phyloP scores from a whole-genome alignment of 2,797 vertebrate species.

The Siniperca undulata region DNA sequence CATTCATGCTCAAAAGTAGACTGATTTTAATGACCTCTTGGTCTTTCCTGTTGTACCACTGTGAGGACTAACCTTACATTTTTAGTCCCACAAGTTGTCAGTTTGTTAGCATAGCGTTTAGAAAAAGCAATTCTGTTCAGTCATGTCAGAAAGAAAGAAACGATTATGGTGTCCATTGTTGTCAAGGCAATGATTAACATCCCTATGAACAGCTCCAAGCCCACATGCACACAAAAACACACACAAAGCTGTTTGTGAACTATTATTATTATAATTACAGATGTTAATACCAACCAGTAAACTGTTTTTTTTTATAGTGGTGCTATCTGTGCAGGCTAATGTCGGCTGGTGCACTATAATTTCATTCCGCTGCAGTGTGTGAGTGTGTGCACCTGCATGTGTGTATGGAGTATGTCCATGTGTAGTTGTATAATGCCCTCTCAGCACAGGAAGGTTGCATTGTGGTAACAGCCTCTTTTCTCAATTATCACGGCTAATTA shows the following conservation, averaged over 20 bases:
- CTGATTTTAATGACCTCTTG: neutral
- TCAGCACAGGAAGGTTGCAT: conserved; percentile 32
- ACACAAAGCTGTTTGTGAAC: neutral
- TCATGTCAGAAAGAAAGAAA: neutral
- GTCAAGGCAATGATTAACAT: conserved; percentile 4
- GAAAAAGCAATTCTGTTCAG: neutral
- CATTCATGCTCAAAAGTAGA: neutral
- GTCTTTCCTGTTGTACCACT: neutral
- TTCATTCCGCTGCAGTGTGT: neutral
- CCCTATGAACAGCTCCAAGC: neutral
- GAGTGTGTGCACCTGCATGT: neutral
- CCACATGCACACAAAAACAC: neutral
- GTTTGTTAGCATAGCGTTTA: neutral
- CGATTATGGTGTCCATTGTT: neutral
- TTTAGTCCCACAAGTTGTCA: neutral
- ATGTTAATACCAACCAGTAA: conserved; percentile 23
- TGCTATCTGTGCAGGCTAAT: neutral
- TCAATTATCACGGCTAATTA: conserved; percentile 46
- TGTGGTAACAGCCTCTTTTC: conserved; percentile 41
- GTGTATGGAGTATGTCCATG: neutral
- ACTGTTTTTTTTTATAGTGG: neutral
- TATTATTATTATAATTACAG: conserved; percentile 36
- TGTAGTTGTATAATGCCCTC: conserved; percentile 12
- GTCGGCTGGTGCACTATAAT: neutral
- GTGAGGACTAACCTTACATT: neutral